These are phyloP conservation scores for Hydropotes inermis DNA, from an alignment of 2,113 vertebrate genomes.

Conservation along the genomic window DNA sequence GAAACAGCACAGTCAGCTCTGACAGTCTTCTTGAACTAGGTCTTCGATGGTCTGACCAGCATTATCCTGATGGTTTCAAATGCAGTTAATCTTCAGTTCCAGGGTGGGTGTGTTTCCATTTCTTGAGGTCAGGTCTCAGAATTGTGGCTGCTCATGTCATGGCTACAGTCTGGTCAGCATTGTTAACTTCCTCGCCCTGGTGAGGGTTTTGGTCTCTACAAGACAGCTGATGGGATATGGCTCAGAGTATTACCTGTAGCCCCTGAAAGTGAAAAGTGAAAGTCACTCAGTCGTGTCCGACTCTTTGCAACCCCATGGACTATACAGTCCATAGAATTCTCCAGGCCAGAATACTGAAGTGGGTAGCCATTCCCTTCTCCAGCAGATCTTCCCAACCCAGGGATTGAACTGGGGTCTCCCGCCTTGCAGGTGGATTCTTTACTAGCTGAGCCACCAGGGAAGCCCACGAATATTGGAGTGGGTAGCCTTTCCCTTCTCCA, in stretches of 20 bases:
- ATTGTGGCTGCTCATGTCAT: not conserved
- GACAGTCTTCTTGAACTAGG: not conserved
- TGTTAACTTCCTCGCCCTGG: not conserved
- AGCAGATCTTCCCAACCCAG: not conserved
- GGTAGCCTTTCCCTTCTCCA: not conserved
- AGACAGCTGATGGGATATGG: not conserved
- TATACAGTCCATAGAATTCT: not conserved
- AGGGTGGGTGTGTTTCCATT: not conserved
- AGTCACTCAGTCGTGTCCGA: not conserved
- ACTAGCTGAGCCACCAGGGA: not conserved
- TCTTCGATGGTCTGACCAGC: not conserved
- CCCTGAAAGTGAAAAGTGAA: not conserved
- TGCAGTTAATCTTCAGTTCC: not conserved
- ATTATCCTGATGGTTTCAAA: not conserved
- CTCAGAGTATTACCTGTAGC: not conserved
- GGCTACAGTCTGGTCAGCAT: not conserved
- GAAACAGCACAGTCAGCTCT: not conserved
- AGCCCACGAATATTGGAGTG: not conserved
- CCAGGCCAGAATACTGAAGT: not conserved
- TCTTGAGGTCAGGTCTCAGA: not conserved
- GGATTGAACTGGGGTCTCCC: not conserved
- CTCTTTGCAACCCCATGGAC: not conserved
- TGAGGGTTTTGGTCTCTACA: not conserved
- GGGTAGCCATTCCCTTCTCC: not conserved
- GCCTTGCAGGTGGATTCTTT: not conserved